A percentile compares a stretch with the other conserved stretches of the same genome.
phyloP scores from a whole-genome alignment of 1,140 invertebrate genomes.

The Arctopsyche grandis region DNA sequence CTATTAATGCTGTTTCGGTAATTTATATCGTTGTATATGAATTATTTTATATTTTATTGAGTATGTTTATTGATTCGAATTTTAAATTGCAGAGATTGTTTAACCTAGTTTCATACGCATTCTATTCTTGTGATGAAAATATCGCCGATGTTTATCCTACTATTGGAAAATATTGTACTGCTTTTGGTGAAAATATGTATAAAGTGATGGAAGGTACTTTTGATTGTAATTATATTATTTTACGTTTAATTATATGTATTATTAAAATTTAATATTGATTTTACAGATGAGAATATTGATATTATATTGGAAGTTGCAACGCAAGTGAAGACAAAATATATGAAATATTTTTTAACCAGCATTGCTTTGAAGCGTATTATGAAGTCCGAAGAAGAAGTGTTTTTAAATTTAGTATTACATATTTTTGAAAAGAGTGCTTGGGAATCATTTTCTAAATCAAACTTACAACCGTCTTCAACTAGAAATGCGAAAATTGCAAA shows the following conservation, averaged over 20 bases:
- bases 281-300: constrained; percentile 11
- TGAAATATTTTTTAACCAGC: not conserved
- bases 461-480: not conserved
- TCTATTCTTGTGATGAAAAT: constrained; percentile 57
- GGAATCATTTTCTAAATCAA: not conserved
- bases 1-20: constrained; percentile 57
- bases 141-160: constrained; percentile 58
- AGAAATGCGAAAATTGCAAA: not conserved
- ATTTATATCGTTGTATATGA: not conserved
- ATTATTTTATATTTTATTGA: not conserved
- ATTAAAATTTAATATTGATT: constrained; percentile 19
- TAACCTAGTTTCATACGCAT: constrained; percentile 57
- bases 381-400: not conserved
- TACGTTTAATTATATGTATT: not conserved
- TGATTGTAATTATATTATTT: constrained; percentile 20
- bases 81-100: constrained; percentile 58
- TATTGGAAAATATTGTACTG: constrained; percentile 55
- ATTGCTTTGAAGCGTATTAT: constrained; percentile 4
- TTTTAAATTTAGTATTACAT: not conserved
- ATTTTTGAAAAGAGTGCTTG: constrained; percentile 9
- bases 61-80: not conserved
- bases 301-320: not conserved
- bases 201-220: constrained; percentile 59
- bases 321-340: not conserved
- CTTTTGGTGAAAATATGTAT: constrained; percentile 59